Evolutionary conservation across 2,113 vertebrate genomes (phyloP).

Genomic region (Antechinus stuartii): DNA sequence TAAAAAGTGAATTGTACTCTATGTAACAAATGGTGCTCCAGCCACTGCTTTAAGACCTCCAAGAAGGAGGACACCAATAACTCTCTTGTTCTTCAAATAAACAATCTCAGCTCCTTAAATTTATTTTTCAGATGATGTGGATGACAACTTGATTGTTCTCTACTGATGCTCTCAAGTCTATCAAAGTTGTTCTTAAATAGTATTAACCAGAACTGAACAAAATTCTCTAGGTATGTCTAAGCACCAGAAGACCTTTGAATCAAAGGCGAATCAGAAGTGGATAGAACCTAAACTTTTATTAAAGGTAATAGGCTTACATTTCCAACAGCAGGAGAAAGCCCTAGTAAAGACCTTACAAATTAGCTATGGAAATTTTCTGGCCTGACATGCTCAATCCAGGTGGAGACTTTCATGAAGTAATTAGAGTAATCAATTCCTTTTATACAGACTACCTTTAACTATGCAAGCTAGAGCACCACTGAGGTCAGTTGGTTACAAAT

Average conservation of each 20-base stretch:
- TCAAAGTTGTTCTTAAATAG: neutral
- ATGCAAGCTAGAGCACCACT: neutral
- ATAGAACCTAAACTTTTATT: neutral
- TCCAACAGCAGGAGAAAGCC: neutral
- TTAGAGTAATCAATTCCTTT: neutral
- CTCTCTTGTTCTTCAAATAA: neutral
- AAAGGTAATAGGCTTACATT: neutral
- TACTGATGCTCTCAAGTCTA: neutral
- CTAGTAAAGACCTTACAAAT: neutral
- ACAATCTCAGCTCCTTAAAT: neutral
- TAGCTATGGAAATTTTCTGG: neutral
- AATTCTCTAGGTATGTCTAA: neutral
- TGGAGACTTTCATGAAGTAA: neutral
- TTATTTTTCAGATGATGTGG: neutral
- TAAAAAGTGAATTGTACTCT: neutral
- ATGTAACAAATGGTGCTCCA: neutral
- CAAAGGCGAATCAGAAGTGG: neutral
- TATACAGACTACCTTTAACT: neutral
- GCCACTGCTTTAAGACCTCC: neutral
- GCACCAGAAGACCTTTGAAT: neutral
- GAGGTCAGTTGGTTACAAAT: neutral
- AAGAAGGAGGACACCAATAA: neutral
- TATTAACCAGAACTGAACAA: neutral
- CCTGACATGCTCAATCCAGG: neutral
- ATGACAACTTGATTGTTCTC: neutral